Evolutionary conservation across 2,113 vertebrate genomes (phyloP).

Genomic region (Mola mola): DNA sequence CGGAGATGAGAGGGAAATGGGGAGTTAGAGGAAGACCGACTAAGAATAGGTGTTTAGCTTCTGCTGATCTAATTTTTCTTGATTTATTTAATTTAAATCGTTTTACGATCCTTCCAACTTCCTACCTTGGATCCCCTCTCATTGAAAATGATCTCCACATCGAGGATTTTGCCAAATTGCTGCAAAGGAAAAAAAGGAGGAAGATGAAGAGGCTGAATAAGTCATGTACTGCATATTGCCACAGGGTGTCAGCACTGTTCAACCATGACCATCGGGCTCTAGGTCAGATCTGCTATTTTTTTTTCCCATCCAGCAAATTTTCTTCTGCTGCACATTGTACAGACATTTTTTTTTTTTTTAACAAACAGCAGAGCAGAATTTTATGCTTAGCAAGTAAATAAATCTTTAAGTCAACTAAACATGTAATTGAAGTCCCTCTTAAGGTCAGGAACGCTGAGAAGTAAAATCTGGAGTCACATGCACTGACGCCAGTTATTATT

Average conservation of each 20-base stretch:
- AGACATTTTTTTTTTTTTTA: constrained; percentile 42
- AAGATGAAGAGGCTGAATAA: constrained; percentile 26
- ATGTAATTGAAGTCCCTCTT: no score
- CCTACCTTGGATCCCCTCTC: constrained; percentile 99
- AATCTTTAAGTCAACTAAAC: no score
- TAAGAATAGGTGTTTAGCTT: neutral
- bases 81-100: neutral
- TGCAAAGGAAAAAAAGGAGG: constrained; percentile 70
- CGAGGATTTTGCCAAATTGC: constrained; percentile 99
- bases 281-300: constrained; percentile 43
- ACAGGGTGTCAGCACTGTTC: constrained; percentile 77
- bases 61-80: neutral
- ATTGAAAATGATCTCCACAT: constrained; percentile 99
- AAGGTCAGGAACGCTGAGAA: no score
- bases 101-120: neutral
- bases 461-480: no score
- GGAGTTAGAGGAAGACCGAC: neutral
- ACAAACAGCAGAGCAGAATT: no score
- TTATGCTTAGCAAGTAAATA: no score
- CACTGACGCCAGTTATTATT: no score
- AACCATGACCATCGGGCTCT: constrained; percentile 48
- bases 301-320: constrained; percentile 49
- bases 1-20: neutral
- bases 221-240: constrained; percentile 42
- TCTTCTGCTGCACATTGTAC: constrained; percentile 50